Evolutionary conservation across 2,113 vertebrate species (phyloP).

Genomic region (Xenopus laevis): DNA sequence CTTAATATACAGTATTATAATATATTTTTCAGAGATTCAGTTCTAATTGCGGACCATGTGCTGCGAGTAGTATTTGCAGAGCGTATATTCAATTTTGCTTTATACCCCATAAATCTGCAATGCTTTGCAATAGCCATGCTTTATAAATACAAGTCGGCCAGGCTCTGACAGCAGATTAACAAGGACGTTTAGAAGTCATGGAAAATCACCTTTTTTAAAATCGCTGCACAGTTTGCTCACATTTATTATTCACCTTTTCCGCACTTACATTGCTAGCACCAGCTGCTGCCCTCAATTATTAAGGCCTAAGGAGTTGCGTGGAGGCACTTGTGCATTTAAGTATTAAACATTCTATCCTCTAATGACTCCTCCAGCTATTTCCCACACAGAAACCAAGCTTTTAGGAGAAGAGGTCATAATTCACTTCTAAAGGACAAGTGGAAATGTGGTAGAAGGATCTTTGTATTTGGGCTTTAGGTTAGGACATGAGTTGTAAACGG

Average conservation of each 20-base stretch:
- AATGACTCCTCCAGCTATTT: not conserved
- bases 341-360: constrained; percentile 17
- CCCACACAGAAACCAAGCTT: too few species aligned
- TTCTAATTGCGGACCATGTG: too few species aligned
- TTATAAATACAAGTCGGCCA: not conserved
- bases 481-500: too few species aligned
- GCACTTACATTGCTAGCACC: constrained; percentile 13
- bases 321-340: constrained; percentile 9
- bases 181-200: constrained; percentile 20
- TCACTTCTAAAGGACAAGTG: not conserved
- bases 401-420: not conserved
- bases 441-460: not conserved
- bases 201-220: constrained; percentile 1
- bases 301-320: constrained; percentile 6
- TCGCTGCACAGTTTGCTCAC: not conserved
- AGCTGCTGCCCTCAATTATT: constrained; percentile 41
- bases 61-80: too few species aligned
- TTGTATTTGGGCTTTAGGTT: too few species aligned
- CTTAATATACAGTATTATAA: too few species aligned
- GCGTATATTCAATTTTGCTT: too few species aligned
- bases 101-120: too few species aligned
- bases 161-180: not conserved
- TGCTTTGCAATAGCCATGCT: too few species aligned
- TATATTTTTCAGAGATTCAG: too few species aligned
- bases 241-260: constrained; percentile 32